Conservation (phyloP, 1,140 invertebrate species). For the Heliconius hewitsoni region DNA sequence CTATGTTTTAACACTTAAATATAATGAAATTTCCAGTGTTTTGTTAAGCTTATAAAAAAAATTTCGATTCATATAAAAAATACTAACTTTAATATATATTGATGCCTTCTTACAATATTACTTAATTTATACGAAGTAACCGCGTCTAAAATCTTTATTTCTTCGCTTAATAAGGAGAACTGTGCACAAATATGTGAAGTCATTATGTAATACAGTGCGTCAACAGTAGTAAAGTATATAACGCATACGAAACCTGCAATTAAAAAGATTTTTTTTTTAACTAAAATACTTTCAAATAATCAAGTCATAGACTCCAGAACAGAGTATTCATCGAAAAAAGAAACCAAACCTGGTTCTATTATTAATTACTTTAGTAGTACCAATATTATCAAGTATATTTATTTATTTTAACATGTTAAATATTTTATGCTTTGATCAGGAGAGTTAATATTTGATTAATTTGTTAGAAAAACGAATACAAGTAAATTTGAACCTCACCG, state of each 20-base stretch:
- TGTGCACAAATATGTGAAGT: conserved; percentile 57
- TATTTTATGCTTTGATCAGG: background rate
- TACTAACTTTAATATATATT: background rate
- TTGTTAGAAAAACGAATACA: background rate
- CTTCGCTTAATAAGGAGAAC: conserved; percentile 46
- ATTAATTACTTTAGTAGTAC: background rate
- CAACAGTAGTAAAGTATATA: conserved; percentile 54
- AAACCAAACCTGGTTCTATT: background rate
- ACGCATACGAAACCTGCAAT: conserved; percentile 55
- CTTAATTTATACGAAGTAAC: background rate
- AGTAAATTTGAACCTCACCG: conserved; percentile 42
- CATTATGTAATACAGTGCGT: conserved; percentile 57
- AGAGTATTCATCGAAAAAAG: no score
- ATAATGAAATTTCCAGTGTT: no score
- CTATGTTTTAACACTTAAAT: no score
- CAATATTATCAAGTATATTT: background rate
- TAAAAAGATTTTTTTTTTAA: background rate
- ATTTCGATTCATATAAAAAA: background rate
- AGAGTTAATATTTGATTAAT: background rate
- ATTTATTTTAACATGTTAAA: no score
- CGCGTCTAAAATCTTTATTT: background rate
- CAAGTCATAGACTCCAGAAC: no score
- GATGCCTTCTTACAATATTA: background rate
- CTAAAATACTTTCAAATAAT: no score
- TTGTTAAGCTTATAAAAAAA: no score